Conservation (phyloP, 2,888 invertebrate species). For the Acanthoscelides obtectus region DNA sequence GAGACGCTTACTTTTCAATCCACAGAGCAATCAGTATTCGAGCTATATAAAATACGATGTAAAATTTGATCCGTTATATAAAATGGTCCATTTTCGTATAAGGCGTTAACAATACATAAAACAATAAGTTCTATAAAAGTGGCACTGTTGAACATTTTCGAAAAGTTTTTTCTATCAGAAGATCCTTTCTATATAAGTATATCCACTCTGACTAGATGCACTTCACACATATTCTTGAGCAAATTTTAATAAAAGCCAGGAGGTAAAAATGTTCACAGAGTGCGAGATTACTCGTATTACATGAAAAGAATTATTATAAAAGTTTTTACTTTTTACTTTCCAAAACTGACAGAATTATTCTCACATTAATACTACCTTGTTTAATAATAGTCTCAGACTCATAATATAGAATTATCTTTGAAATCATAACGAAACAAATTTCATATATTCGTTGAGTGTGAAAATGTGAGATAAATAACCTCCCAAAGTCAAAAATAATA, state of each 20-base stretch:
- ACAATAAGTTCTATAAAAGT: constrained; percentile 4
- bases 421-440: too few relatives aligned
- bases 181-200: neutral
- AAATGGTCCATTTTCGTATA: neutral
- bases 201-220: constrained; percentile 1
- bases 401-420: neutral
- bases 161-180: neutral
- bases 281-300: constrained; percentile 10
- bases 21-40: neutral
- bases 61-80: neutral
- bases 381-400: neutral
- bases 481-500: too few relatives aligned
- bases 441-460: too few relatives aligned
- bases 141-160: constrained; percentile 2
- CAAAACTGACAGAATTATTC: neutral
- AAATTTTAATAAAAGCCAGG: constrained; percentile 15
- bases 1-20: neutral
- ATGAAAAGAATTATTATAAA: constrained; percentile 5
- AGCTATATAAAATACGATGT: neutral
- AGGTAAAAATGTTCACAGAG: constrained; percentile 28
- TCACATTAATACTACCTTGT: neutral
- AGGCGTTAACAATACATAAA: neutral
- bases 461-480: too few relatives aligned
- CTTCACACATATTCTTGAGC: constrained; percentile 14
- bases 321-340: neutral